Evolutionary conservation across 2,888 invertebrate genomes (phyloP), one percentile per base, ranked within the genome.

Genomic region (Drosophila maculinotata): DNA sequence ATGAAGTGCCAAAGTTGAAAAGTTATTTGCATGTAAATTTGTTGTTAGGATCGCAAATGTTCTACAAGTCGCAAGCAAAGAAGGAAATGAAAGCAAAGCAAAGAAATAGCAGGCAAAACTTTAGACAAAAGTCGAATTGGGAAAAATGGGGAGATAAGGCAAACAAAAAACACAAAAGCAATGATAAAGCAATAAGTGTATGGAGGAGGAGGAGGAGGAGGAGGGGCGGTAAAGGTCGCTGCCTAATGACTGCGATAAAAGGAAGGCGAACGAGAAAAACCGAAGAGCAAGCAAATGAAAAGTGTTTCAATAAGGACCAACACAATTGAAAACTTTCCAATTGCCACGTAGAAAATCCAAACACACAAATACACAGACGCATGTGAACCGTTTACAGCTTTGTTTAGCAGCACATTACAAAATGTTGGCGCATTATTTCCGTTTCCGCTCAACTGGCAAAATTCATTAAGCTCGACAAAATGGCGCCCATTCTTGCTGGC

Each of bases 11-110:
- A 86, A 83, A 84, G 87, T 86, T 86, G 77, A 84, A 79, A 86
- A 84, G 84, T 84, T 84, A 84, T 86, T 84, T 84, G 83, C 87
- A 84, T 84, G 81, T 84, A 84, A 86, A 84, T 84, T 86, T 81
- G 84, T 77, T 84, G 77, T 66, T 79, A 79, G 77, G 68, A 77
- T 70, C 77, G 64, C 80, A 82, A 79, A 82, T 75, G 84, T 84
- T 81, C 81, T 76, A 81, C 82, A 73, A 80, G 53, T 42, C 63
- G 39, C 62, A 62, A 64, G 39, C 51, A 49, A 66, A 62, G 54
- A 51, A 62, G 31, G 41, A 59, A 68, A 75, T 45, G 47, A 68
- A 64, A 52, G 56, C 28, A 45, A 65, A 60, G 39, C 42, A 41
- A 62, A 54, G 58, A 39, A 35, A 64, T 28, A 57, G 38, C 53